phyloP scores from a whole-genome alignment of 2,797 vertebrate genomes.

The Sebastes taczanowskii region DNA sequence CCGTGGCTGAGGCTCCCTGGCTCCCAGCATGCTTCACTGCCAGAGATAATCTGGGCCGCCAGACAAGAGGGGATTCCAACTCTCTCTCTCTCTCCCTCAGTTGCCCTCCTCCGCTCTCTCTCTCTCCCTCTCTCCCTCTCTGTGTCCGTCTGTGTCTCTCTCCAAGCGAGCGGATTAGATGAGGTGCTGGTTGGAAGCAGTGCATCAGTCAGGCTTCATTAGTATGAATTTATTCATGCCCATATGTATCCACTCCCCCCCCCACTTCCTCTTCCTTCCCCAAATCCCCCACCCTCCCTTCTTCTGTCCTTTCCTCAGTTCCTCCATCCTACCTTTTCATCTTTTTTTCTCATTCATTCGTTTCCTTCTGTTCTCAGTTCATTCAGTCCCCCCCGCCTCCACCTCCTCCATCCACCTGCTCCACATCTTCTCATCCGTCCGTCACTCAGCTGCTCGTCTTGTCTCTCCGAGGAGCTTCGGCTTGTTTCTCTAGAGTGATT shows the following conservation, averaged over 20 bases:
- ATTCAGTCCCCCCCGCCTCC: not conserved
- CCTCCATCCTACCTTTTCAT: not conserved
- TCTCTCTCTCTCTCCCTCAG: constrained; percentile 59
- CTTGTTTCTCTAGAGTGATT: constrained; percentile 55
- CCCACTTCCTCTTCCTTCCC: constrained; percentile 2
- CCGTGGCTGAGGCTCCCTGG: constrained; percentile 35
- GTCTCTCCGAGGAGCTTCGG: constrained; percentile 43
- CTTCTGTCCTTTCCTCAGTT: constrained; percentile 12
- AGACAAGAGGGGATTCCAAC: constrained; percentile 81
- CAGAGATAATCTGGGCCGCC: constrained; percentile 80
- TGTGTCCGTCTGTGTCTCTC: constrained; percentile 54
- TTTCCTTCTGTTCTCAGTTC: not conserved
- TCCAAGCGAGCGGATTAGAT: constrained; percentile 69
- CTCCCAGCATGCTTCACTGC: constrained; percentile 63
- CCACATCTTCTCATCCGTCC: constrained; percentile 39
- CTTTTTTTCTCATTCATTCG: not conserved
- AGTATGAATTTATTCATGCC: constrained; percentile 84
- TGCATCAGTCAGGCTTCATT: constrained; percentile 82
- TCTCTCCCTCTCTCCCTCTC: constrained; percentile 13
- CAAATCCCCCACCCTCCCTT: constrained; percentile 24
- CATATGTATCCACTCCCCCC: constrained; percentile 76
- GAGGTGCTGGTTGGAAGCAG: constrained; percentile 80
- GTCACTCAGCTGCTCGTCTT: constrained; percentile 36
- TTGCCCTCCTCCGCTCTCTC: constrained; percentile 40
- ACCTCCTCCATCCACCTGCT: constrained; percentile 10